These are phyloP conservation scores for Agrypnia vestita DNA, from an alignment of 1,140 invertebrate species.

Conservation along the genomic window DNA sequence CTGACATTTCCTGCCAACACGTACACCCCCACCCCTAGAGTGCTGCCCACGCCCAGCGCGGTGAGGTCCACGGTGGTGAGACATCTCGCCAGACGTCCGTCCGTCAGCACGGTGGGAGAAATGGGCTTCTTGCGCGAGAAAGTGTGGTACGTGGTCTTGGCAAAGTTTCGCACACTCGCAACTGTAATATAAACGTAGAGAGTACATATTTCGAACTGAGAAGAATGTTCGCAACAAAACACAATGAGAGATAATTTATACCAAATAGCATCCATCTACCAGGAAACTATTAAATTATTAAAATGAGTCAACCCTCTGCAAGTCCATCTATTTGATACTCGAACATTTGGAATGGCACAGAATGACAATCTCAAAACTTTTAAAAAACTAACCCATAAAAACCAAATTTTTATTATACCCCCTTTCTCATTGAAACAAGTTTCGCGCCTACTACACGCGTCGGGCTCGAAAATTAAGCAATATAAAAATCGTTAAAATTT, in stretches of 20 bases:
- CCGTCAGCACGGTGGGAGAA: constrained; percentile 66
- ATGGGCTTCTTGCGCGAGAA: constrained; percentile 72
- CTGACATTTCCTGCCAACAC: constrained; percentile 91
- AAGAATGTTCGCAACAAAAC: no score
- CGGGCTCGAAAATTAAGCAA: no score
- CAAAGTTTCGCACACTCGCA: constrained; percentile 32
- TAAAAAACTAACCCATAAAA: background rate
- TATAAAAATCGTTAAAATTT: no score
- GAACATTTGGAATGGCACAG: no score
- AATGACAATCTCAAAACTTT: no score
- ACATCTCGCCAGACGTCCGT: constrained; percentile 77
- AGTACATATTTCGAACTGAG: no score
- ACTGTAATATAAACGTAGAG: constrained; percentile 43
- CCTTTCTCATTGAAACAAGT: no score
- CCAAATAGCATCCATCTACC: background rate
- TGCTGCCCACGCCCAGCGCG: constrained; percentile 87
- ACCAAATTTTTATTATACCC: no score
- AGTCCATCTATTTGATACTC: no score
- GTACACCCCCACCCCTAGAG: constrained; percentile 91
- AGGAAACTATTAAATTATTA: background rate
- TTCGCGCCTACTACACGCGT: no score
- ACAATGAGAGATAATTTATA: background rate
- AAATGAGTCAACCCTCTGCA: no score
- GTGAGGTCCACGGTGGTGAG: constrained; percentile 85
- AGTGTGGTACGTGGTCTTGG: constrained; percentile 64